Conservation (phyloP, 2,797 vertebrate genomes). For the Hemibagrus guttatus region DNA sequence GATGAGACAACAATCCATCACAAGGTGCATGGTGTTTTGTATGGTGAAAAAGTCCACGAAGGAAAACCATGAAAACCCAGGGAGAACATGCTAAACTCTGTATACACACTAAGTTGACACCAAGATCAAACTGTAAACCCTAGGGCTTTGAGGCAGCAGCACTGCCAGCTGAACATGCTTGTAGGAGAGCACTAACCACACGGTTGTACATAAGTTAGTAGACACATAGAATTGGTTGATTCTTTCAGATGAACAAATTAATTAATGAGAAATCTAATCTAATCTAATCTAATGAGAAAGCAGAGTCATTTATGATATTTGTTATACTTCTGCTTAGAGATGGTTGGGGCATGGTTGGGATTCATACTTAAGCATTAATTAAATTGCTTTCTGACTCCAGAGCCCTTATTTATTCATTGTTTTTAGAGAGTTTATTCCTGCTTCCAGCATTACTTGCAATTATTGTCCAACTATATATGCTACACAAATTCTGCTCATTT, state of each 20-base stretch:
- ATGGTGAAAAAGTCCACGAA: neutral
- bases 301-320: neutral
- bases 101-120: neutral
- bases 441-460: slow-evolving; percentile 10
- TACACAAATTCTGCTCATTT: slow-evolving; percentile 1
- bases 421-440: neutral
- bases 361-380: neutral
- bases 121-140: neutral
- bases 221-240: no score
- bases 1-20: neutral
- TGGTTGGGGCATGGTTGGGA: neutral
- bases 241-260: neutral
- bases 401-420: neutral
- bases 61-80: neutral
- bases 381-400: neutral
- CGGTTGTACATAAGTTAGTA: neutral
- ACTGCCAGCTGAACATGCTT: neutral
- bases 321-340: neutral
- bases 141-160: neutral
- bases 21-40: neutral
- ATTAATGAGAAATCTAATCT: slow-evolving; percentile 3
- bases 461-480: slow-evolving; percentile 5
- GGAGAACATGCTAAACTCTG: neutral
- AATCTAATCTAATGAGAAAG: neutral
- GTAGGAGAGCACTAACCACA: neutral